phyloP scores from a whole-genome alignment of 2,888 invertebrate genomes.

The Acrobeloides nanus region DNA sequence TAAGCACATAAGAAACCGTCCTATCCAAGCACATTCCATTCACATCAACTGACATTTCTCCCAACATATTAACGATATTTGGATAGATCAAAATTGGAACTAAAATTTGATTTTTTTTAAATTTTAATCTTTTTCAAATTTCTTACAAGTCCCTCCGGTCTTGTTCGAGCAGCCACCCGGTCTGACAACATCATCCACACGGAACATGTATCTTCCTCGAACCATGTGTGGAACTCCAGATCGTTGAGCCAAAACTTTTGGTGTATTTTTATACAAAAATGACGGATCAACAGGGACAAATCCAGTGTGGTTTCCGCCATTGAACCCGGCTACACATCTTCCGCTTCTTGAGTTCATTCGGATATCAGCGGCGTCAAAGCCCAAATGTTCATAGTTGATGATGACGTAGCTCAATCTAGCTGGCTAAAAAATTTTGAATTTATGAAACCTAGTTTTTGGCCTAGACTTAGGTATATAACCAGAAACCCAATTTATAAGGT shows the following conservation, averaged over 20 bases:
- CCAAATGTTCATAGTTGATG: constrained; percentile 82
- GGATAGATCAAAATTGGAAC: constrained; percentile 61
- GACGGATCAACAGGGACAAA: constrained; percentile 50
- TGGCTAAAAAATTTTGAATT: no score
- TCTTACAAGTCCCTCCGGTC: constrained; percentile 53
- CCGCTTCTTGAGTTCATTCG: constrained; percentile 45
- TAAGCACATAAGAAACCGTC: constrained; percentile 44
- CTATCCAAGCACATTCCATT: constrained; percentile 85
- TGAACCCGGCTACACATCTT: constrained; percentile 50
- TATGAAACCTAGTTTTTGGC: no score
- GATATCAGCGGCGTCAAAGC: constrained; percentile 70
- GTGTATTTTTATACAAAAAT: constrained; percentile 48
- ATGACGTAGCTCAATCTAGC: constrained; percentile 89
- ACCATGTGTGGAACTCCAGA: constrained; percentile 53
- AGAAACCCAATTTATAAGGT: no score
- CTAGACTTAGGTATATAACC: no score
- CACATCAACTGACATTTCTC: constrained; percentile 89
- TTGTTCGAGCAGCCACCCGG: constrained; percentile 71
- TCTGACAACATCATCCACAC: constrained; percentile 86
- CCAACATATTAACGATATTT: constrained; percentile 92
- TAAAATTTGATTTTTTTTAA: no score
- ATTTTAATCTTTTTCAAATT: no score
- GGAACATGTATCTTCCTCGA: constrained; percentile 78
- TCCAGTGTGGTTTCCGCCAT: constrained; percentile 54
- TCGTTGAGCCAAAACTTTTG: constrained; percentile 45